These are phyloP conservation scores for Melierax canorus DNA, from an alignment of 2,113 vertebrate genomes.

Conservation along the genomic window DNA sequence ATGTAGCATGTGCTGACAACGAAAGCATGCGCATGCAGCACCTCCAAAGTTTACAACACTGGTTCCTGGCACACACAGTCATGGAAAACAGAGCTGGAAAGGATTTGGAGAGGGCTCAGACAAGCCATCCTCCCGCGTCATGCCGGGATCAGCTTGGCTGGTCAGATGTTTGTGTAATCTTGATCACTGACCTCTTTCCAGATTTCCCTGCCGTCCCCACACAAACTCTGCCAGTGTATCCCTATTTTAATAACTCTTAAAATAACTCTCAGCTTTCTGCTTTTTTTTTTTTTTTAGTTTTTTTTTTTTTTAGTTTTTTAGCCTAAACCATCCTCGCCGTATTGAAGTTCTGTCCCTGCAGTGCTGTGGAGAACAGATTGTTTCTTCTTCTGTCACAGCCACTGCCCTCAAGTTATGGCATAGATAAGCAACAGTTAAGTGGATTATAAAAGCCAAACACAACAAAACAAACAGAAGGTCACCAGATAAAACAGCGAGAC, in stretches of 20 bases:
- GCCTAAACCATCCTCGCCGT: rapidly evolving
- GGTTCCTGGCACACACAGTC: not conserved
- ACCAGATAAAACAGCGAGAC: not conserved
- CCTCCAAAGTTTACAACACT: not conserved
- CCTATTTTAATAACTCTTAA: not conserved
- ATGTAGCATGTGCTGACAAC: not conserved
- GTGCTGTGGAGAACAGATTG: not conserved
- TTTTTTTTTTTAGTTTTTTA: not conserved
- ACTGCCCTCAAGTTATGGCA: not conserved
- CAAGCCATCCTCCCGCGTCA: not conserved
- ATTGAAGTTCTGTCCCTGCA: not conserved
- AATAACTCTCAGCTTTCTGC: not conserved
- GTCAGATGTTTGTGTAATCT: not conserved
- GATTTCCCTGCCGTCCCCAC: not conserved
- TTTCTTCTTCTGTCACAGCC: not conserved
- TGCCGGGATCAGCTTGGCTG: not conserved
- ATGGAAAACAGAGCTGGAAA: not conserved
- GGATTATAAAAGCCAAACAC: constrained; percentile 8
- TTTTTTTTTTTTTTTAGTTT: not conserved
- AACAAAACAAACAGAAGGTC: not conserved
- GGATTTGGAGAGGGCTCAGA: not conserved
- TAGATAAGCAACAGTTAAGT: not conserved
- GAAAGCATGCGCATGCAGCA: not conserved
- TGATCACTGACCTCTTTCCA: not conserved
- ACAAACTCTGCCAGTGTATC: not conserved